Conservation (phyloP, 2,113 vertebrate genomes). For the Scartelaos histophorus region DNA sequence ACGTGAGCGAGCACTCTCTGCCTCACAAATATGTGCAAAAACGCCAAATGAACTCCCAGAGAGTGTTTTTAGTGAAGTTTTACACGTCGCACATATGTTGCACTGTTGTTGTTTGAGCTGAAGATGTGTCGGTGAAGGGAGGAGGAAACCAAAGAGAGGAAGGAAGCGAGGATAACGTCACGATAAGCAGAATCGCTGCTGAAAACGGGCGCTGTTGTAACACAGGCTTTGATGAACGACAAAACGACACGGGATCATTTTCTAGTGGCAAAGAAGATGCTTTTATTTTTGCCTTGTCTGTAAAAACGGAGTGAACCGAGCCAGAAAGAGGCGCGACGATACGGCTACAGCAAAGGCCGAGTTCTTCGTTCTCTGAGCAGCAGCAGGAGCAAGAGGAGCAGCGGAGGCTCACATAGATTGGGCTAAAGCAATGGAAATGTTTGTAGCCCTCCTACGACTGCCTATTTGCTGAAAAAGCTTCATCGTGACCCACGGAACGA, state of each 20-base stretch:
- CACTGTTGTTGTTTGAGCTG: slow-evolving; percentile 45
- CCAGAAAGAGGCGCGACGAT: slow-evolving; percentile 43
- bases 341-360: slow-evolving; percentile 38
- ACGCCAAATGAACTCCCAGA: slow-evolving; percentile 10
- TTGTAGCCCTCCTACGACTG: slow-evolving; percentile 58
- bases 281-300: slow-evolving; percentile 25
- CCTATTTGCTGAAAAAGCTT: slow-evolving; percentile 58
- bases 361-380: slow-evolving; percentile 52
- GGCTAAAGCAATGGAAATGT: slow-evolving; percentile 59
- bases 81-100: slow-evolving; percentile 19
- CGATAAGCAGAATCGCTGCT: slow-evolving; percentile 60
- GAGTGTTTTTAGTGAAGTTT: not conserved
- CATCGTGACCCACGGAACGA: slow-evolving; percentile 55
- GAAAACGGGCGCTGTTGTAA: slow-evolving; percentile 54
- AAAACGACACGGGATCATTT: slow-evolving; percentile 10
- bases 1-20: slow-evolving; percentile 46
- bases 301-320: slow-evolving; percentile 34
- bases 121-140: slow-evolving; percentile 60
- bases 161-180: slow-evolving; percentile 73
- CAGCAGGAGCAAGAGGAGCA: slow-evolving; percentile 2
- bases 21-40: slow-evolving; percentile 15
- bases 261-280: slow-evolving; percentile 38
- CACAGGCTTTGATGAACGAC: slow-evolving; percentile 55
- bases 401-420: slow-evolving; percentile 44
- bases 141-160: slow-evolving; percentile 68